These are phyloP conservation scores for Mongoloraphidia duomilia DNA, from an alignment of 2,888 invertebrate genomes.

Conservation along the genomic window DNA sequence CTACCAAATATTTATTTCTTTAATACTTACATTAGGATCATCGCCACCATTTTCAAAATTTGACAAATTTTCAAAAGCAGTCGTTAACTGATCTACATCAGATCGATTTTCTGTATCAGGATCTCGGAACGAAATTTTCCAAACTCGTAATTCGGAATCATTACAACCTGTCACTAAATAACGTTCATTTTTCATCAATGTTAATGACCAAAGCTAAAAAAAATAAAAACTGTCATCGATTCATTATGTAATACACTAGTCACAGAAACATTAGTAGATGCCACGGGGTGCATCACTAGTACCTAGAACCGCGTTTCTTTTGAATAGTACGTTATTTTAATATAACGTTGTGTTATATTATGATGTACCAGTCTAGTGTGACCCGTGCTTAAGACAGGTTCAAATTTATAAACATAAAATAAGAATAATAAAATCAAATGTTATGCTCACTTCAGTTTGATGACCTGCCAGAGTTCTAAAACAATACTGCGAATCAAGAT, in stretches of 20 bases:
- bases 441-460: conserved; percentile 52
- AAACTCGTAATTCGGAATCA: conserved; percentile 73
- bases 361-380: too few species aligned
- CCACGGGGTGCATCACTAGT: too few species aligned
- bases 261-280: too few species aligned
- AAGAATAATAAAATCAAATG: background rate
- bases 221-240: background rate
- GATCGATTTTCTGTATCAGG: conserved; percentile 28
- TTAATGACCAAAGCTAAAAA: conserved; percentile 69
- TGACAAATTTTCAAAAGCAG: conserved; percentile 31
- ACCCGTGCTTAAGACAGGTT: too few species aligned
- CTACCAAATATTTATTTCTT: background rate
- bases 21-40: conserved; percentile 32
- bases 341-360: too few species aligned
- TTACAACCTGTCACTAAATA: conserved; percentile 79
- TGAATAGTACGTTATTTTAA: too few species aligned
- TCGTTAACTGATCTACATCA: conserved; percentile 34
- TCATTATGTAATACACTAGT: too few species aligned
- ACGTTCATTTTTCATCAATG: conserved; percentile 60
- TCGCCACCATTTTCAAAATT: conserved; percentile 39
- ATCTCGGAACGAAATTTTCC: conserved; percentile 52
- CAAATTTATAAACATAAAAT: background rate
- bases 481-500: conserved; percentile 86
- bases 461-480: conserved; percentile 89
- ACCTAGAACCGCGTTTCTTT: too few species aligned